Evolutionary conservation across 37 sponge, comb jelly and placozoan species (phyloP).

Genomic region (Cliona cf. orientalis): DNA sequence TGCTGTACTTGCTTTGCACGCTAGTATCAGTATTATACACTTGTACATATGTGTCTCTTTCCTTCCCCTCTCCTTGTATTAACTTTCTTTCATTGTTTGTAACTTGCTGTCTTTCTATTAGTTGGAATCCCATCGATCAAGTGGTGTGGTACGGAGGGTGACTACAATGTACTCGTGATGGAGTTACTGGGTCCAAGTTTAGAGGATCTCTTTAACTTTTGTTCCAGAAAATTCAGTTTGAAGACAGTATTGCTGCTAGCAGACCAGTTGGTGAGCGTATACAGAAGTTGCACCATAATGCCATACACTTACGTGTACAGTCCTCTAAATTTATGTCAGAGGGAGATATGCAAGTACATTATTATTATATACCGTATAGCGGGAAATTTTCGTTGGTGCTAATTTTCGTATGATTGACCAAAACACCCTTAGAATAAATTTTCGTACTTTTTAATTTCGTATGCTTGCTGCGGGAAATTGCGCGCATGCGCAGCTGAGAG

Average conservation of each 20-base stretch:
- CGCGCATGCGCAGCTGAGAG: no score
- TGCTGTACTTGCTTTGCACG: conserved; percentile 3
- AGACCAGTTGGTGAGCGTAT: conserved; percentile 89
- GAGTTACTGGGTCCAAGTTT: conserved; percentile 97
- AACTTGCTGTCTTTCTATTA: neutral
- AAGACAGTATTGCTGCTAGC: conserved; percentile 96
- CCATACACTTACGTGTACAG: neutral
- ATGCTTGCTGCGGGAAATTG: no score
- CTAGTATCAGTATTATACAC: no score
- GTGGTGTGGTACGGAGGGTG: conserved; percentile 99
- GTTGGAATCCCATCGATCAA: conserved; percentile 97
- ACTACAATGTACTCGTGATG: conserved; percentile 99
- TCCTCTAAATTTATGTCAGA: neutral
- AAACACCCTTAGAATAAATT: no score
- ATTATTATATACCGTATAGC: no score
- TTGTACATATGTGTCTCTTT: no score
- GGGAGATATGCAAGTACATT: no score
- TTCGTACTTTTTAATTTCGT: no score
- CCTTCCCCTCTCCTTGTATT: conserved; percentile 1
- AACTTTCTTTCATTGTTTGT: neutral
- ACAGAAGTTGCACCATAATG: no score
- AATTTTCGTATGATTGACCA: no score
- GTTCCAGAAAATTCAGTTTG: conserved; percentile 92
- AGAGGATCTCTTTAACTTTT: conserved; percentile 99
- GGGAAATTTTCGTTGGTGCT: no score